Conservation (phyloP, 2,113 vertebrate species). For the Conger conger region DNA sequence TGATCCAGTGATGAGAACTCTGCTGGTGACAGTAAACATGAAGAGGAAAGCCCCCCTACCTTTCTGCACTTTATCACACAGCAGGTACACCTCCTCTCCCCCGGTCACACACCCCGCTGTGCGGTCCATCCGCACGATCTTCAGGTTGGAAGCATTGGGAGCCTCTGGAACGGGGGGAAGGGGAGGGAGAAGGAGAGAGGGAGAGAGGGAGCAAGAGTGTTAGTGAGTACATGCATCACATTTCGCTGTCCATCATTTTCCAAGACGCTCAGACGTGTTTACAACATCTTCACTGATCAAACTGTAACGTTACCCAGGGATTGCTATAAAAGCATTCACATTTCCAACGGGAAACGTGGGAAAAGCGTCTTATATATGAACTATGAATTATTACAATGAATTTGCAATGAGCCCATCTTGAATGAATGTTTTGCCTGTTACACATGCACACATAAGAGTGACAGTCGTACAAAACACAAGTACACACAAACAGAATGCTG, state of each 20-base stretch:
- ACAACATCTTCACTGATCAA: too few species aligned
- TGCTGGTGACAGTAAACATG: neutral
- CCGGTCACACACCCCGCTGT: slow-evolving; percentile 94
- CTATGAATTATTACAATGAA: too few species aligned
- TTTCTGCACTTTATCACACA: slow-evolving; percentile 99
- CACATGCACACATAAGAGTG: too few species aligned
- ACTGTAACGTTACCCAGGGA: too few species aligned
- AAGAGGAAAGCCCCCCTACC: slow-evolving; percentile 67
- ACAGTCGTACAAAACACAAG: too few species aligned
- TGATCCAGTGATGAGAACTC: too few species aligned
- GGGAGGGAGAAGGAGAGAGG: neutral
- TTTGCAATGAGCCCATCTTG: too few species aligned
- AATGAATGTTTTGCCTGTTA: too few species aligned
- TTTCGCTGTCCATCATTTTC: neutral
- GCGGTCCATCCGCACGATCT: slow-evolving; percentile 95
- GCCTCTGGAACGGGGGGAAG: slow-evolving; percentile 74
- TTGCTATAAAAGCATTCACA: too few species aligned
- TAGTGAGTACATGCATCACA: neutral
- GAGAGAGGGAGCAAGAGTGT: too few species aligned
- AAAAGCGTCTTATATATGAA: neutral
- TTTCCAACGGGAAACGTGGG: neutral
- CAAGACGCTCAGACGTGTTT: neutral
- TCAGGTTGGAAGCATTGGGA: slow-evolving; percentile 94
- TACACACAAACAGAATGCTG: too few species aligned
- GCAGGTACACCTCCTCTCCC: slow-evolving; percentile 95